Base-by-base conservation (phyloP, 2,113 vertebrate genomes). In the Heterochromis multidens region DNA sequence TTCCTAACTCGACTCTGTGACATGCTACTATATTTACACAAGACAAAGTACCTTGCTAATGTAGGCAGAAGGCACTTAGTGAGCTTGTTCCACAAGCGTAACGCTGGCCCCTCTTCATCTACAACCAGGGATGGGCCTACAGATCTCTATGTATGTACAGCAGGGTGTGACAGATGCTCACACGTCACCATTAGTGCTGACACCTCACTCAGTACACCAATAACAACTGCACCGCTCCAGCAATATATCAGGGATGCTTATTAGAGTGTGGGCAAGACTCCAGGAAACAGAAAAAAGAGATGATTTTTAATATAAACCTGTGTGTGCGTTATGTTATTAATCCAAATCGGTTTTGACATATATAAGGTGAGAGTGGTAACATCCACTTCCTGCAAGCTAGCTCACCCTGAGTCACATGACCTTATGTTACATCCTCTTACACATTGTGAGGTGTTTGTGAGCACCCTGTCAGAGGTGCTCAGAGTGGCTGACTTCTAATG, bases 401-500 rank as follows among this genome's bases (percentile, higher is more conserved):
- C 63, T 72, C 56, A 40, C 10, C 62, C 52, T 17, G 80, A 80
- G 58, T 89, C 85, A 89, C 56, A 19, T 79, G 84, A 86, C 91
- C 84, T 79, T 29, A 1, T 25, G 57, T 52, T 40, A 31, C 78
- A 21, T 63, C 79, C 77, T 85, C 81, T 80, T 31, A 54, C 67
- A 59, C 80, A 43, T 1, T 60, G 79, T 46, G 31, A 88, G 91
- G 87, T 93, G 93, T 93, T 95, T 93, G 92, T 85, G 93, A 90
- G 89, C 87, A 56, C 67, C 77, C 93, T 67, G 88, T 92, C 92
- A 70, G 87, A 87, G 85, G 89, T 92, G 93, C 85, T 92, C 79
- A 72, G 76, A 90, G 87, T 62, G 88, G 91, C 91, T 86, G 93
- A 95, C 94, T 90, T 87, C 85, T 85, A 94, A 95, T 90, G 86